A percentile compares a stretch with the other conserved stretches of the same genome.
Conservation (phyloP, 2,113 vertebrate species). For the Oreocharis arfaki region DNA sequence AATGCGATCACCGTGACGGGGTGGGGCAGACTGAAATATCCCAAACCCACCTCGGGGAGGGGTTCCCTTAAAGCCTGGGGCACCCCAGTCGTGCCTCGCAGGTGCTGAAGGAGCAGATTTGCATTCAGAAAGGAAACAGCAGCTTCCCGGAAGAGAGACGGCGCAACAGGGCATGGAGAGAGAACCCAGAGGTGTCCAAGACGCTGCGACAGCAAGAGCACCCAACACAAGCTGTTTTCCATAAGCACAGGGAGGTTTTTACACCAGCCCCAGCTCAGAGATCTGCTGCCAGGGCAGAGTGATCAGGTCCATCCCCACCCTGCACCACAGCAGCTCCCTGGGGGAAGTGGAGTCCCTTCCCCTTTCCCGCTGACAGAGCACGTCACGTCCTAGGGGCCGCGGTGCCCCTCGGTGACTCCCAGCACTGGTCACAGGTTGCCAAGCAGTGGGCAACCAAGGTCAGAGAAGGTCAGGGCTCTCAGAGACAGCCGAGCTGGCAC, state of each 20-base stretch:
- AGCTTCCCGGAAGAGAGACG: not conserved
- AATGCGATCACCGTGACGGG: fast-evolving
- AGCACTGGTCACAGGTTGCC: not conserved
- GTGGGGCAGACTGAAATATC: not conserved
- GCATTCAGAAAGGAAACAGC: not conserved
- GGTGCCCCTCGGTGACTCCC: fast-evolving
- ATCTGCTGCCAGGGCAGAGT: not conserved
- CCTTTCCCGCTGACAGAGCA: not conserved
- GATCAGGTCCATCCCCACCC: not conserved
- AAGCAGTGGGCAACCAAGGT: not conserved
- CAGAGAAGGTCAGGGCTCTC: not conserved
- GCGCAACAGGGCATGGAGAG: fast-evolving
- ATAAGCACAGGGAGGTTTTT: not conserved
- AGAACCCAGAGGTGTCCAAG: not conserved
- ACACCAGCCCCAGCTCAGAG: not conserved
- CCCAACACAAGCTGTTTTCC: not conserved
- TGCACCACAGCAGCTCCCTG: not conserved
- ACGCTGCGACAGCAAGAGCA: fast-evolving
- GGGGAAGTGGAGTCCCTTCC: slow-evolving; percentile 1
- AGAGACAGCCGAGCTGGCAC: not conserved
- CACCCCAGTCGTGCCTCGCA: not conserved
- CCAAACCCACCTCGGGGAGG: not conserved
- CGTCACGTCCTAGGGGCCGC: fast-evolving
- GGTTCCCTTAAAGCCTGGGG: not conserved
- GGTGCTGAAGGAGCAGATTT: not conserved